Evolutionary conservation across 2,797 vertebrate species (phyloP).

Genomic region (Prunella strophiata): DNA sequence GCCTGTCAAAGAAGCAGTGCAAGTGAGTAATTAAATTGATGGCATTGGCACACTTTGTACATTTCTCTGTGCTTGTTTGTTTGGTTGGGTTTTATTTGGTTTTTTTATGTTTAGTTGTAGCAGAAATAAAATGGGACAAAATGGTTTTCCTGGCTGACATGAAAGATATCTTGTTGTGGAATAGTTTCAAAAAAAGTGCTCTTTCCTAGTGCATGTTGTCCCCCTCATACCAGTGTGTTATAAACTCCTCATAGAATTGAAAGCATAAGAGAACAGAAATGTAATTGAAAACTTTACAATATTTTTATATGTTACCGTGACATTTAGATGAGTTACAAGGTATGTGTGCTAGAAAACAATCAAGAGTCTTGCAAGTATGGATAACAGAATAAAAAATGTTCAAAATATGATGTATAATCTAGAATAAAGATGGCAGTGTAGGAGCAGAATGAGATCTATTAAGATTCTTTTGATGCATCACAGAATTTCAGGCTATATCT

Average conservation of each 20-base stretch:
- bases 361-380: neutral
- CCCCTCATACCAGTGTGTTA: neutral
- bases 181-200: neutral
- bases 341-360: neutral
- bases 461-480: neutral
- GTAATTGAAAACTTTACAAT: neutral
- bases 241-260: neutral
- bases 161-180: neutral
- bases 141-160: neutral
- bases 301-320: neutral
- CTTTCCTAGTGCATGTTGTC: neutral
- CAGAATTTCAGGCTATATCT: neutral
- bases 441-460: neutral
- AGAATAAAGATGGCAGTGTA: neutral
- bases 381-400: neutral
- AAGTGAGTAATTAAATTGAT: neutral
- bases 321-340: neutral
- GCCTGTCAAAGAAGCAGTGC: neutral
- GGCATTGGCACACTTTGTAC: neutral
- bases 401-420: neutral
- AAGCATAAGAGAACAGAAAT: neutral
- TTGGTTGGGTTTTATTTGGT: neutral
- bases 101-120: neutral
- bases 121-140: neutral
- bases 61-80: neutral